Conservation (phyloP, 2,113 vertebrate species). For the Hippolais icterina region DNA sequence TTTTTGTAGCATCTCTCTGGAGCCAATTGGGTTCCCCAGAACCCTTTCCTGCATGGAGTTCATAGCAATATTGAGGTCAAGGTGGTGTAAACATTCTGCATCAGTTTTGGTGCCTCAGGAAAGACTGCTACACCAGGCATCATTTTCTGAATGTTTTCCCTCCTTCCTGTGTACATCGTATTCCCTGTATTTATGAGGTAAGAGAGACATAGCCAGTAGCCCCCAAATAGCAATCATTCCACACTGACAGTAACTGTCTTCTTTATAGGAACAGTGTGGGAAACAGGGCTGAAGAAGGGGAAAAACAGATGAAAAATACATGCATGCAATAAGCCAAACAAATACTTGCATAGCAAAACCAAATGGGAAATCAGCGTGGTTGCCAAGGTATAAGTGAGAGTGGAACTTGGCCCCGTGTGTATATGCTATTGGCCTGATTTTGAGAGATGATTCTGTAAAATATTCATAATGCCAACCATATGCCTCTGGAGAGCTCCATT, state of each 20-base stretch:
- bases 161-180: neutral
- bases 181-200: neutral
- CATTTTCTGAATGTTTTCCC: neutral
- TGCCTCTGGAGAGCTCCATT: constrained; percentile 33
- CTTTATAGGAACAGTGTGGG: neutral
- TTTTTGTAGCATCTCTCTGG: neutral
- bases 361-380: constrained; percentile 45
- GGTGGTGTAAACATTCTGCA: neutral
- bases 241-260: neutral
- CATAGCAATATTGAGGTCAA: neutral
- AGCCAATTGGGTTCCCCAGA: neutral
- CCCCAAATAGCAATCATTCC: neutral
- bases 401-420: constrained; percentile 20
- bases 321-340: neutral
- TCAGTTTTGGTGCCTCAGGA: neutral
- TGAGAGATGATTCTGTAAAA: constrained; percentile 63
- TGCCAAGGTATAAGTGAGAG: constrained; percentile 41
- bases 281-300: neutral
- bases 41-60: neutral
- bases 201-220: neutral
- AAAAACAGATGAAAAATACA: neutral
- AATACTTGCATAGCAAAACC: constrained; percentile 11
- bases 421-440: constrained; percentile 57
- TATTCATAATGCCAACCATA: constrained; percentile 66
- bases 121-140: neutral